A percentile compares a stretch with the other conserved stretches of the same genome.
phyloP scores from a whole-genome alignment of 1,140 invertebrate genomes.

The Bombyx mandarina region DNA sequence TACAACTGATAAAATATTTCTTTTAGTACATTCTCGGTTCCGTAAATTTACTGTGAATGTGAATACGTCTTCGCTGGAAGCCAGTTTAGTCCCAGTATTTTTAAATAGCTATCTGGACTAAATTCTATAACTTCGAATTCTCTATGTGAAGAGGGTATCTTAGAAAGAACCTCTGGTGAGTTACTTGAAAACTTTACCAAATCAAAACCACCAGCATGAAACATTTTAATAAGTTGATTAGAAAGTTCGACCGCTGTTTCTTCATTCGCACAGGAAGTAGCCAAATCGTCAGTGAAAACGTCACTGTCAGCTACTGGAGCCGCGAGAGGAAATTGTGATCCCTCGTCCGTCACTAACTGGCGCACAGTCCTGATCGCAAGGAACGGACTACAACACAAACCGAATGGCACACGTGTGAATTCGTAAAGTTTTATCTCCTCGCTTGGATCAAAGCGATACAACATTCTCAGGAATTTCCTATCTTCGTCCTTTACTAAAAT shows the following conservation, averaged over 20 bases:
- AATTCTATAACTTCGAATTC: conserved; percentile 8
- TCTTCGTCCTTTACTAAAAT: conserved; percentile 8
- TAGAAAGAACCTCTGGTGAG: conserved; percentile 8
- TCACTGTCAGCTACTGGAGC: conserved; percentile 6
- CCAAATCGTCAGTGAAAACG: conserved; percentile 12
- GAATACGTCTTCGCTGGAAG: conserved; percentile 12
- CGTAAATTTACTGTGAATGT: conserved; percentile 7
- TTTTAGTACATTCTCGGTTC: conserved; percentile 11
- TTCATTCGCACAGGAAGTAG: background rate
- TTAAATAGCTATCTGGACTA: conserved; percentile 7
- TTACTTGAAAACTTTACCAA: conserved; percentile 35
- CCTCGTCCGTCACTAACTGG: conserved; percentile 7
- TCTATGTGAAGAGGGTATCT: conserved; percentile 5
- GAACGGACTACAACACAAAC: conserved; percentile 9
- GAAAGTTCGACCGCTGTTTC: conserved; percentile 2
- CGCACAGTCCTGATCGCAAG: conserved; percentile 8
- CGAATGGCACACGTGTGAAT: conserved; percentile 8
- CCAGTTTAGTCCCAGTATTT: conserved; percentile 19
- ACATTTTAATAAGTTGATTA: conserved; percentile 16
- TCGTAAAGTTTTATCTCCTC: conserved; percentile 5
- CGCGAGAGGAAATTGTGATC: conserved; percentile 1
- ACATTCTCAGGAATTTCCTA: conserved; percentile 8
- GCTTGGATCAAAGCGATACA: conserved; percentile 7
- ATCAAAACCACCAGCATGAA: conserved; percentile 20
- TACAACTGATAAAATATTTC: conserved; percentile 18